Evolutionary conservation across 1,140 invertebrate genomes (phyloP).

Genomic region (Parasteatoda tepidariorum): DNA sequence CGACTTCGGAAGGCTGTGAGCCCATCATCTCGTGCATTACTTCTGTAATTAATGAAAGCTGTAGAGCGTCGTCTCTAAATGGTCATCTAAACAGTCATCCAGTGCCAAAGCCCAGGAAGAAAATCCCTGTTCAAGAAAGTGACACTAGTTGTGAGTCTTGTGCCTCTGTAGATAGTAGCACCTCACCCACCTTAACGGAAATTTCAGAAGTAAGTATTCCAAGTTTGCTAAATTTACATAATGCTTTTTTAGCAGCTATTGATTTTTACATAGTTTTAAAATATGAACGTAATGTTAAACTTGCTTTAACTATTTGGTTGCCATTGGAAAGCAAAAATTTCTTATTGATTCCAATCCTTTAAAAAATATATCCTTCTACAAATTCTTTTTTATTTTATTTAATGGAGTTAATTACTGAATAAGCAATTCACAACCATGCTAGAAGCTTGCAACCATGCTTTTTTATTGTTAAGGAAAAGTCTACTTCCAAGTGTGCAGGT

Average conservation of each 20-base stretch:
- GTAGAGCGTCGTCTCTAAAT: constrained; percentile 43
- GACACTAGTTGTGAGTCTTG: constrained; percentile 54
- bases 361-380: no score
- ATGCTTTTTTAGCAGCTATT: background rate
- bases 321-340: no score
- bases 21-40: constrained; percentile 10
- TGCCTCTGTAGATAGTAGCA: constrained; percentile 55
- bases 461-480: no score
- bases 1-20: constrained; percentile 38
- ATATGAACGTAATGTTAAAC: background rate
- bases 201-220: constrained; percentile 53
- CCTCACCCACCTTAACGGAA: constrained; percentile 60
- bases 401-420: no score
- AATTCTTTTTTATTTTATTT: no score
- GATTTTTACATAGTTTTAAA: background rate
- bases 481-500: no score
- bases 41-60: constrained; percentile 22
- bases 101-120: constrained; percentile 47
- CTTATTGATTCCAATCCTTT: background rate
- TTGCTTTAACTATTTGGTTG: no score
- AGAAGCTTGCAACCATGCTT: no score
- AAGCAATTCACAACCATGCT: no score
- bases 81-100: constrained; percentile 2
- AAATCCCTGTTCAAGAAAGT: constrained; percentile 30
- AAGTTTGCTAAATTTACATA: background rate